Base-by-base conservation (phyloP, 2,113 vertebrate genomes). In the Tupaia chinensis region DNA sequence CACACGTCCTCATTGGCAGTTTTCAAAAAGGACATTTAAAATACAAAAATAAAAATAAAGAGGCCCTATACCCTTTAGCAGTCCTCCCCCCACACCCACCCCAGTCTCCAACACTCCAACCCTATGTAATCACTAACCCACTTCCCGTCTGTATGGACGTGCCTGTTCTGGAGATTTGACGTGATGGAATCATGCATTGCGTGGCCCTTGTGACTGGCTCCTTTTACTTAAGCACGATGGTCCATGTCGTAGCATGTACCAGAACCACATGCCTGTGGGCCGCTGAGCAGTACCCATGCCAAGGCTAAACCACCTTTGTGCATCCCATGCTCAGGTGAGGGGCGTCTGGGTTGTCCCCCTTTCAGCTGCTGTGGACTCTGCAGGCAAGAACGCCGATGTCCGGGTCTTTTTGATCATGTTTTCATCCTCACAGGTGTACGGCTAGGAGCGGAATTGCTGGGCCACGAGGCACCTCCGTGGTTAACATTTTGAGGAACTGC, bases 201-300 rank as follows among this genome's bases (percentile, higher is more conserved):
- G 27, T 53, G 27, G 60, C 19, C 25, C 44, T 25, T 63, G 58
- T 15, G 17, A 74, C 32, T 5, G 44, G 68, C 58, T 77, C n/a
- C 56, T 82, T 60, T 66, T 44, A 5, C 6, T 7, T 3, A n/a
- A n/a, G 44, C 32, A 8, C 4, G 1, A 7, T 11, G 27, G 23
- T 79, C 66, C 86, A 27, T 0, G 23, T 8, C 12, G 16, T 5
- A 27, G 82, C 2, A 0, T 17, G 1, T 27, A 0, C 20, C 9
- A 8, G 82, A 7, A 12, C 77, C 17, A 23, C 22, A 3, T 60
- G 82, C 34, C 54, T 32, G 56, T 78, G 34, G 6, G 5, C 7
- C 53, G 58, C 20, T 11, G 4, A 53, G 11, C 9, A 29, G 2
- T 29, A 34, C 8, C 61, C 22, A 0, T 56, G 14, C 16, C 1